Evolutionary conservation across 1,140 invertebrate genomes (phyloP).

Genomic region (Melitaea cinxia): DNA sequence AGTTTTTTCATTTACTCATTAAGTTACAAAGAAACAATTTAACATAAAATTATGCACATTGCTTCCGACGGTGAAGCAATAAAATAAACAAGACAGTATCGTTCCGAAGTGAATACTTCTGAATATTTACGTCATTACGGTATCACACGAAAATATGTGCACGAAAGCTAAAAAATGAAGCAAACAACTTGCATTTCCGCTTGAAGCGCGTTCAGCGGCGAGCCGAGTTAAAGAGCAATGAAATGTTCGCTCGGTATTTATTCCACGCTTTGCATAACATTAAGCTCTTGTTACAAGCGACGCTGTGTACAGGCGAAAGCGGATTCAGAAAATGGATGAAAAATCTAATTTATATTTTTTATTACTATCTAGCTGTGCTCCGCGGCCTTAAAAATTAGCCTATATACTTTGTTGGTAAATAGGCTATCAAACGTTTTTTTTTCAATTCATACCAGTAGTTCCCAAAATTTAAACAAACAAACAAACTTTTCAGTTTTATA

Average conservation of each 20-base stretch:
- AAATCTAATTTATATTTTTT: background rate
- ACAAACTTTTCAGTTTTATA: no score
- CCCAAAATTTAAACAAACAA: no score
- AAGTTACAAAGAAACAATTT: no score
- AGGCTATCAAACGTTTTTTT: no score
- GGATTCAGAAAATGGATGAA: background rate
- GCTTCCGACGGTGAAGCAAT: background rate
- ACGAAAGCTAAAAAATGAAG: slow-evolving; percentile 38
- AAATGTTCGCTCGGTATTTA: slow-evolving; percentile 46
- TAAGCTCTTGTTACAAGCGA: background rate
- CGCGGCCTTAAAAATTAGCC: no score
- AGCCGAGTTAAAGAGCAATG: slow-evolving; percentile 38
- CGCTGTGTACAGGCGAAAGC: background rate
- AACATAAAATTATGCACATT: background rate
- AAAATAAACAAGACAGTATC: background rate
- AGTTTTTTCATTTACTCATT: no score
- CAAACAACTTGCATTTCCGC: slow-evolving; percentile 45
- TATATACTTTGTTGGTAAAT: no score
- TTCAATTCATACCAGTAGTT: no score
- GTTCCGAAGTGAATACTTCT: background rate
- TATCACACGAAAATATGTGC: slow-evolving; percentile 23
- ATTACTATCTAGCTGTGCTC: no score
- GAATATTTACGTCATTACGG: slow-evolving; percentile 1
- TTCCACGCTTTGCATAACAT: slow-evolving; percentile 38
- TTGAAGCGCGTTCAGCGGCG: slow-evolving; percentile 27